phyloP scores from a whole-genome alignment of 2,113 vertebrate genomes.

The Scolopax mira region DNA sequence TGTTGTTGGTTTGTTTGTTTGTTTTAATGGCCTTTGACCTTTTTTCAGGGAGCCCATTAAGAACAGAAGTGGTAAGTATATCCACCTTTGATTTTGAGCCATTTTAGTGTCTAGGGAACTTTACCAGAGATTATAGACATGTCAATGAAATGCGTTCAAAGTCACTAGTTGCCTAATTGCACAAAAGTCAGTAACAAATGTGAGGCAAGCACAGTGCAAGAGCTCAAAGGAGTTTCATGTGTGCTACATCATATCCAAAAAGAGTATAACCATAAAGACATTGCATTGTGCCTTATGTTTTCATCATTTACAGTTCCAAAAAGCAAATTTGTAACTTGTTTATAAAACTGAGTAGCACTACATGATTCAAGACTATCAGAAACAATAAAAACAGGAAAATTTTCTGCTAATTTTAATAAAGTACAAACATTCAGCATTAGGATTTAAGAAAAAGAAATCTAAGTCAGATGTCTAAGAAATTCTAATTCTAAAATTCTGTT shows the following conservation, averaged over 20 bases:
- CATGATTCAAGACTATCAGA: neutral
- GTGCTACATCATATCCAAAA: neutral
- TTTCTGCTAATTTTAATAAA: neutral
- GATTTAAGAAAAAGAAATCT: neutral
- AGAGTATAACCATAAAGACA: rapidly evolving
- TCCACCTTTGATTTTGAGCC: neutral
- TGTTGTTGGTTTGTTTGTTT: neutral
- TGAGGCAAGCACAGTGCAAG: neutral
- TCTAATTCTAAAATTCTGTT: neutral
- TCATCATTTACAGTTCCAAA: neutral
- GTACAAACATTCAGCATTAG: neutral
- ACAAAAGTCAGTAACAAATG: neutral
- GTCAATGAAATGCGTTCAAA: neutral
- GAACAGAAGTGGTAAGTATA: neutral
- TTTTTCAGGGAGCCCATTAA: neutral
- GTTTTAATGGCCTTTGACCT: neutral
- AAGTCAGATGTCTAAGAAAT: neutral
- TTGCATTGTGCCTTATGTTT: neutral
- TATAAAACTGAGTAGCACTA: neutral
- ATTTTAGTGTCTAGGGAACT: neutral
- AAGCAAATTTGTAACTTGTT: neutral
- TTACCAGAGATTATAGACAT: neutral
- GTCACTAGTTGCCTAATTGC: neutral
- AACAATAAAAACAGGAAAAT: neutral
- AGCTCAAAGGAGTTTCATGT: neutral